phyloP scores from a whole-genome alignment of 1,140 invertebrate genomes.

The Camponotus floridanus region DNA sequence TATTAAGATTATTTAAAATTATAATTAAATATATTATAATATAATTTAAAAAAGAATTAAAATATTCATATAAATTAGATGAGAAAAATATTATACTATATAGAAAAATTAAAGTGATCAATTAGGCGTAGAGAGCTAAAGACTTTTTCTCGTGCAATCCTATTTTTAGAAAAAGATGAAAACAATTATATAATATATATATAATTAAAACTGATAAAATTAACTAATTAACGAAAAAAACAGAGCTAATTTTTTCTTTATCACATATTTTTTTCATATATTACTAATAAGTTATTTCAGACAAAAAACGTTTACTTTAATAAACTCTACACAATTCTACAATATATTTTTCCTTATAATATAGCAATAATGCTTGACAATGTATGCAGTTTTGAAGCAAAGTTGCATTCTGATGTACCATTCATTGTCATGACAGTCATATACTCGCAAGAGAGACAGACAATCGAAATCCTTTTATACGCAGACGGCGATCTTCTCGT shows the following conservation, averaged over 20 bases:
- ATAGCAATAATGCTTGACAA: neutral
- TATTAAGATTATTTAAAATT: too few relatives aligned
- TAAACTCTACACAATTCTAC: neutral
- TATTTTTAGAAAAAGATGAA: neutral
- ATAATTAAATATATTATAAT: too few relatives aligned
- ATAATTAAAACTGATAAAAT: neutral
- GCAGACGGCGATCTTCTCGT: conserved; percentile 22
- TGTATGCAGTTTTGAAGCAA: neutral
- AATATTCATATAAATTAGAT: too few relatives aligned
- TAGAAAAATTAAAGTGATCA: too few relatives aligned
- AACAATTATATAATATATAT: neutral
- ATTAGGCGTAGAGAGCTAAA: too few relatives aligned
- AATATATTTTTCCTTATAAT: neutral
- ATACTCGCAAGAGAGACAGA: neutral
- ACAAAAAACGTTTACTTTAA: neutral
- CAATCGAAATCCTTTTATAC: conserved; percentile 34
- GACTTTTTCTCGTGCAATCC: too few relatives aligned
- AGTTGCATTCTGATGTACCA: too few relatives aligned
- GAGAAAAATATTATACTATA: too few relatives aligned
- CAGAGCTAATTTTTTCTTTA: neutral
- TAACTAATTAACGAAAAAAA: neutral
- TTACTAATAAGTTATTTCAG: neutral
- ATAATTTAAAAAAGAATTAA: too few relatives aligned
- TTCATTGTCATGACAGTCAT: neutral
- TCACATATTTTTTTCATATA: too few relatives aligned